Evolutionary conservation across 2,113 vertebrate species (phyloP).

Genomic region (Actenoides lindsayi): DNA sequence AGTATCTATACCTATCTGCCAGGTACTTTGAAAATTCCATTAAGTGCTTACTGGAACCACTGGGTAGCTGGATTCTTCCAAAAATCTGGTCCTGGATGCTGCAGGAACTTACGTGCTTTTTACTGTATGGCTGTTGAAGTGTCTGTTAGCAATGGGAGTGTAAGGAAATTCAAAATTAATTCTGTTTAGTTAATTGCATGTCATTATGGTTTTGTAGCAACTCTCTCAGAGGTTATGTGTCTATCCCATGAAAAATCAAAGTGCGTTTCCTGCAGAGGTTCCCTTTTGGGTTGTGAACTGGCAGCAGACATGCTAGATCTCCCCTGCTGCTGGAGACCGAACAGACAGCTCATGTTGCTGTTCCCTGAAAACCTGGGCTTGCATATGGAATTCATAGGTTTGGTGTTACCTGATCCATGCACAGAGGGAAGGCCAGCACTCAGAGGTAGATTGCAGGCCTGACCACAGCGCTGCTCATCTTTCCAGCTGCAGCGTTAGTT

Average conservation of each 20-base stretch:
- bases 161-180: neutral
- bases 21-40: neutral
- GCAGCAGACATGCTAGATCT: neutral
- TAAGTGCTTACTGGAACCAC: neutral
- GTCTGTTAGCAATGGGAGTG: neutral
- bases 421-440: neutral
- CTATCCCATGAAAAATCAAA: neutral
- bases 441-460: neutral
- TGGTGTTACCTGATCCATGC: neutral
- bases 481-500: neutral
- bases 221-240: constrained; percentile 23
- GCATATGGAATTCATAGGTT: constrained; percentile 20
- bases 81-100: neutral
- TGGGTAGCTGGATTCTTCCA: neutral
- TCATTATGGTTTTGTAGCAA: constrained; percentile 29
- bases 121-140: neutral
- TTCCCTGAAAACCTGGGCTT: neutral
- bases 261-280: neutral
- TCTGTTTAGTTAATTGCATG: neutral
- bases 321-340: neutral
- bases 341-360: neutral
- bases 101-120: neutral
- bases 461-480: neutral
- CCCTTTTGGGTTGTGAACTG: constrained; percentile 12
- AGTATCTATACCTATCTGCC: neutral